Evolutionary conservation across 2,797 vertebrate genomes (phyloP).

Genomic region (Cyprinodon diabolis): DNA sequence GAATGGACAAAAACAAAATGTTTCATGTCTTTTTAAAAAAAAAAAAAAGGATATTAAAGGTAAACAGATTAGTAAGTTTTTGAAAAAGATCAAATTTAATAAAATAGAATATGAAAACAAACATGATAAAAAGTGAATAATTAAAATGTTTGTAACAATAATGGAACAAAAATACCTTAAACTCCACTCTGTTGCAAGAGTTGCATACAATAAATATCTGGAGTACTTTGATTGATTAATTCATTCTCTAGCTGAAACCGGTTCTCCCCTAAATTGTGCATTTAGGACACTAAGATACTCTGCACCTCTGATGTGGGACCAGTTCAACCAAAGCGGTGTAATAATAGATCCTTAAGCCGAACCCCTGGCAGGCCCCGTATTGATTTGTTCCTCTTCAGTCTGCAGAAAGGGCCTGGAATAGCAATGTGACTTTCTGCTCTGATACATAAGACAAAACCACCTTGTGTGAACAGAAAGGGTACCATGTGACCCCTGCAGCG

Average conservation of each 20-base stretch:
- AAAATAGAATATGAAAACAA: no score
- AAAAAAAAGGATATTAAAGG: no score
- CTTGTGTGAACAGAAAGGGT: constrained; percentile 35
- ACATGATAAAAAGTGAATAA: no score
- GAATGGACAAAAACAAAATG: no score
- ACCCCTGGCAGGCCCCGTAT: background rate
- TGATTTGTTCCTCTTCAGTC: constrained; percentile 5
- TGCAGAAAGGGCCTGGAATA: constrained; percentile 13
- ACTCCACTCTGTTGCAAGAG: no score
- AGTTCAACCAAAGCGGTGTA: background rate
- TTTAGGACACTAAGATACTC: background rate
- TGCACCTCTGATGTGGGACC: no score
- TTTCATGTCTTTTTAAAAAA: no score
- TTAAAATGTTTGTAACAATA: no score
- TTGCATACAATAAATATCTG: background rate
- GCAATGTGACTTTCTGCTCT: constrained; percentile 24
- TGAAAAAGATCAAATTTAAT: no score
- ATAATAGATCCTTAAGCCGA: constrained; percentile 1
- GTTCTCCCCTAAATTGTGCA: background rate
- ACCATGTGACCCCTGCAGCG: constrained; percentile 42
- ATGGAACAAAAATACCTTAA: no score
- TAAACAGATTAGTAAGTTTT: no score
- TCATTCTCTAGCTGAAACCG: background rate
- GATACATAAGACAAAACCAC: constrained; percentile 37
- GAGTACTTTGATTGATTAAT: background rate